These are phyloP conservation scores for Ptiloglossa arizonensis DNA, from an alignment of 1,140 invertebrate species.

Conservation along the genomic window DNA sequence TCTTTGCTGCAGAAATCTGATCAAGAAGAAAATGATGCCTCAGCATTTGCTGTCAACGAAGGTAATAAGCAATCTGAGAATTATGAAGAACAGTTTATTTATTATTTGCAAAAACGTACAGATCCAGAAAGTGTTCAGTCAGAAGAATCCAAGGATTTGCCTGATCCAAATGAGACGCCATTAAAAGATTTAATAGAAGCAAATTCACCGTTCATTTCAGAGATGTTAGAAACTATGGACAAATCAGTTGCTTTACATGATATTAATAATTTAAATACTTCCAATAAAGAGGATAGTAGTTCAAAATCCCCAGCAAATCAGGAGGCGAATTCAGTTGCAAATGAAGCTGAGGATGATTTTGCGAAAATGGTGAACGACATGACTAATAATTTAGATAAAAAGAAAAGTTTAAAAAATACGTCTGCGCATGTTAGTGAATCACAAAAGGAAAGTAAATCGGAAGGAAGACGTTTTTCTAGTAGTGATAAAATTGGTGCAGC, in stretches of 20 bases:
- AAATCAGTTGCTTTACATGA: not conserved
- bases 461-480: not conserved
- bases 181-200: conserved; percentile 73
- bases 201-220: conserved; percentile 68
- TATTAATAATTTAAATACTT: not conserved
- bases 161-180: conserved; percentile 43
- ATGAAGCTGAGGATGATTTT: not conserved
- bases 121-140: conserved; percentile 66
- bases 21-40: conserved; percentile 33
- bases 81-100: conserved; percentile 76
- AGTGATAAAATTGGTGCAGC: not conserved
- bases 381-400: not conserved
- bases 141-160: conserved; percentile 52
- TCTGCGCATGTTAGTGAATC: not conserved
- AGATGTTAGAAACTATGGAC: conserved; percentile 66
- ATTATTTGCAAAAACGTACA: conserved; percentile 70
- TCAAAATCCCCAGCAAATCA: not conserved
- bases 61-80: conserved; percentile 65
- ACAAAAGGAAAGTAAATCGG: not conserved
- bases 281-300: not conserved
- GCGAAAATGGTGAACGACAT: not conserved
- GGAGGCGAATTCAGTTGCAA: not conserved
- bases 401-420: not conserved
- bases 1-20: conserved; percentile 65
- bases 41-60: not conserved